phyloP scores from a whole-genome alignment of 2,888 invertebrate species.

The Xanthorhoe spadicearia region DNA sequence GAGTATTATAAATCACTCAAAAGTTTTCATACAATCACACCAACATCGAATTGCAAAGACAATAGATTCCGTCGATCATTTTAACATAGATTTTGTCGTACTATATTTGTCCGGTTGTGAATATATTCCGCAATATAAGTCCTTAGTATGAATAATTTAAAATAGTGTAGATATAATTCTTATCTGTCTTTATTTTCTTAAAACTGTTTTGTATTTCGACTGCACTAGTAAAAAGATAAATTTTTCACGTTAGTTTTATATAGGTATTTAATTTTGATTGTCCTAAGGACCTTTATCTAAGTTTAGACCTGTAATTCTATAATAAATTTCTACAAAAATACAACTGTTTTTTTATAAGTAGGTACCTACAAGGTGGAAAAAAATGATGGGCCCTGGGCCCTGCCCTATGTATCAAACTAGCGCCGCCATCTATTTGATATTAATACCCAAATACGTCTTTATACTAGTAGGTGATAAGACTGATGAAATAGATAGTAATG shows the following conservation, averaged over 20 bases:
- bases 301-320: not conserved
- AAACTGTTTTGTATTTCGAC: not conserved
- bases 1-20: too few species aligned
- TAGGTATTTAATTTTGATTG: not conserved
- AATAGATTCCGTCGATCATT: not conserved
- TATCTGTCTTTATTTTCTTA: not conserved
- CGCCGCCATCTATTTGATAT: too few species aligned
- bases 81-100: not conserved
- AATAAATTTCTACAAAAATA: not conserved
- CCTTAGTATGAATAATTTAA: not conserved
- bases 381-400: too few species aligned
- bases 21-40: too few species aligned
- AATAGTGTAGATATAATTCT: not conserved
- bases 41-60: not conserved
- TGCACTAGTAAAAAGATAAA: not conserved
- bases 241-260: not conserved
- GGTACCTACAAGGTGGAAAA: too few species aligned
- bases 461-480: too few species aligned
- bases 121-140: not conserved
- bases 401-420: too few species aligned
- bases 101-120: conserved; percentile 1
- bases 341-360: not conserved
- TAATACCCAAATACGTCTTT: too few species aligned
- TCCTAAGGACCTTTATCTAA: not conserved
- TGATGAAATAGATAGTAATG: too few species aligned